phyloP scores from a whole-genome alignment of 2,113 vertebrate species.

The Psittacula cyanocephala region DNA sequence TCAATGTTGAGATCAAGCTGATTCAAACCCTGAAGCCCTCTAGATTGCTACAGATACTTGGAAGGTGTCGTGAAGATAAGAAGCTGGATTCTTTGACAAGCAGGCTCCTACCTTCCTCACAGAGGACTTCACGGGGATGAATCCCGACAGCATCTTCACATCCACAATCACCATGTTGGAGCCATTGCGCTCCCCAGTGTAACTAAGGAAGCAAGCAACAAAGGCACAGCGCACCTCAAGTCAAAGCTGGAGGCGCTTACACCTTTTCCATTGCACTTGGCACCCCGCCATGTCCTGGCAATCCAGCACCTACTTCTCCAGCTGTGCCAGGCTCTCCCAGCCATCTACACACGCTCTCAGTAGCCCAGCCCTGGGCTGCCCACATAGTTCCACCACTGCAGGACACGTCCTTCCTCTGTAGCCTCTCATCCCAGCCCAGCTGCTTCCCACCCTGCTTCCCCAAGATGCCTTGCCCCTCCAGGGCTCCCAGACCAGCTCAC shows the following conservation, averaged over 20 bases:
- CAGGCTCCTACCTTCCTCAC: neutral
- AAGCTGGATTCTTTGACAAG: neutral
- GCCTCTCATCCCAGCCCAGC: neutral
- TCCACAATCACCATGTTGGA: constrained; percentile 71
- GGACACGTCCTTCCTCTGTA: neutral
- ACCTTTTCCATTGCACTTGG: neutral
- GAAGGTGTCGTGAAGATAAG: neutral
- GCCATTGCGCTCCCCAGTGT: constrained; percentile 34
- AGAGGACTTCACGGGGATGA: constrained; percentile 27
- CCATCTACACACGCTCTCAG: accelerated
- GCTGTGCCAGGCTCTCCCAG: neutral
- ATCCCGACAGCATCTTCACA: constrained; percentile 72
- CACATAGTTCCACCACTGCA: neutral
- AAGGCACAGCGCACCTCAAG: neutral
- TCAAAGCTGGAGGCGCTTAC: neutral
- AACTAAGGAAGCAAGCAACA: constrained; percentile 36
- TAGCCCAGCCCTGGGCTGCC: neutral
- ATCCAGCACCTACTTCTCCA: neutral
- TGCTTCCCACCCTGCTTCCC: neutral
- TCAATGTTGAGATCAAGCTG: no score
- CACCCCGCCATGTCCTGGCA: neutral
- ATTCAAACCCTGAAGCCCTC: no score
- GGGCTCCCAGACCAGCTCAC: neutral
- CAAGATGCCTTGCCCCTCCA: neutral
- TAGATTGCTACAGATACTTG: no score